phyloP scores from a whole-genome alignment of 2,888 invertebrate genomes.

The Barypeithes pellucidus region DNA sequence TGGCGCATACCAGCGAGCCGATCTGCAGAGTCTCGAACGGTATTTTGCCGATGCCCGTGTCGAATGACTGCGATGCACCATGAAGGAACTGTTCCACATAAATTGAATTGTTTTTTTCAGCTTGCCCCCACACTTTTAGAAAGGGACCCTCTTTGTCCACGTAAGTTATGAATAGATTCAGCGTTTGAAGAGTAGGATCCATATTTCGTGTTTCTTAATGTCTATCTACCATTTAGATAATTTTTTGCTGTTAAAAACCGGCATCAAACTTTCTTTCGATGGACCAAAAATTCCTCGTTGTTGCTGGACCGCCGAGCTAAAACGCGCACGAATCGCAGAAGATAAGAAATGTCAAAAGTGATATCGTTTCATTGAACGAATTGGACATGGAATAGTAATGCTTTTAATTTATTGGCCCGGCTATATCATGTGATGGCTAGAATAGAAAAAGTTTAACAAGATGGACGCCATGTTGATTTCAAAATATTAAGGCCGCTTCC shows the following conservation, averaged over 20 bases:
- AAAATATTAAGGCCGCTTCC: too few species aligned
- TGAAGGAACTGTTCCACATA: constrained; percentile 74
- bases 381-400: not conserved
- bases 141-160: constrained; percentile 81
- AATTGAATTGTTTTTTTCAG: constrained; percentile 74
- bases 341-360: not conserved
- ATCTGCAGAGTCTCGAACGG: constrained; percentile 66
- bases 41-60: constrained; percentile 68
- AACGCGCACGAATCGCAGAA: too few species aligned
- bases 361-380: not conserved
- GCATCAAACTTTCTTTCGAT: constrained; percentile 19
- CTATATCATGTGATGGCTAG: not conserved
- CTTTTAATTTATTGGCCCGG: not conserved
- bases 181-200: constrained; percentile 46
- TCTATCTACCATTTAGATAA: constrained; percentile 13
- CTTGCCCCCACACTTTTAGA: constrained; percentile 83
- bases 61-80: constrained; percentile 71
- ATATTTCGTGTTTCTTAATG: constrained; percentile 21
- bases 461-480: too few species aligned
- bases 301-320: not conserved
- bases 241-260: constrained; percentile 34
- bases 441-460: not conserved
- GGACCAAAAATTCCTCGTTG: constrained; percentile 10
- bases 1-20: constrained; percentile 75
- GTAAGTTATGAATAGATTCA: constrained; percentile 74